Evolutionary conservation across 2,888 invertebrate genomes (phyloP).

Genomic region (Drosophila paramelanica): DNA sequence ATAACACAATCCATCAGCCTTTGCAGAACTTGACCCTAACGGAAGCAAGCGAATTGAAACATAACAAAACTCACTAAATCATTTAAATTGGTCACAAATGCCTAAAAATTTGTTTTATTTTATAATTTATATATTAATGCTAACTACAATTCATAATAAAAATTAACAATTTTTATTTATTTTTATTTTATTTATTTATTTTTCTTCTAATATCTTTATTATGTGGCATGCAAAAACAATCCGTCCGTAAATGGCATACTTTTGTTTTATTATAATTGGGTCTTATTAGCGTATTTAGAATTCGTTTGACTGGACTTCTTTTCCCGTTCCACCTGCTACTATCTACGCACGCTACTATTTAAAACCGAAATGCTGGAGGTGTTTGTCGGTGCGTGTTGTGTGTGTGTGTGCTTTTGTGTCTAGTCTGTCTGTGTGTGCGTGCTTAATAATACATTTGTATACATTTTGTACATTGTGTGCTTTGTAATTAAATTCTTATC

Average conservation of each 20-base stretch:
- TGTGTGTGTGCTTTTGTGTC: constrained; percentile 8
- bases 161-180: too few relatives aligned
- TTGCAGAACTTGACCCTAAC: too few relatives aligned
- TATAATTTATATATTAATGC: too few relatives aligned
- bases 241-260: neutral
- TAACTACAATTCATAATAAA: too few relatives aligned
- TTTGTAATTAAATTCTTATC: constrained; percentile 79
- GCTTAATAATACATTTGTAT: constrained; percentile 71
- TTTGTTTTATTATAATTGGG: neutral
- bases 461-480: constrained; percentile 69
- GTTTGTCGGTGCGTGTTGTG: constrained; percentile 27
- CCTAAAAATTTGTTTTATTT: too few relatives aligned
- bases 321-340: neutral
- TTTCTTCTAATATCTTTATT: too few relatives aligned
- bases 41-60: too few relatives aligned
- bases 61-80: too few relatives aligned
- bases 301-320: constrained; percentile 9
- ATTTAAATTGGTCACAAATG: too few relatives aligned
- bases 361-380: constrained; percentile 10
- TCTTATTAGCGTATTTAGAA: constrained; percentile 22
- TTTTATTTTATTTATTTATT: too few relatives aligned
- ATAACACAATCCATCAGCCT: too few relatives aligned
- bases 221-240: neutral
- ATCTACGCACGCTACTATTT: neutral
- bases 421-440: constrained; percentile 38